Conservation (phyloP, 2,888 invertebrate genomes). For the Drosophila neotestacea region DNA sequence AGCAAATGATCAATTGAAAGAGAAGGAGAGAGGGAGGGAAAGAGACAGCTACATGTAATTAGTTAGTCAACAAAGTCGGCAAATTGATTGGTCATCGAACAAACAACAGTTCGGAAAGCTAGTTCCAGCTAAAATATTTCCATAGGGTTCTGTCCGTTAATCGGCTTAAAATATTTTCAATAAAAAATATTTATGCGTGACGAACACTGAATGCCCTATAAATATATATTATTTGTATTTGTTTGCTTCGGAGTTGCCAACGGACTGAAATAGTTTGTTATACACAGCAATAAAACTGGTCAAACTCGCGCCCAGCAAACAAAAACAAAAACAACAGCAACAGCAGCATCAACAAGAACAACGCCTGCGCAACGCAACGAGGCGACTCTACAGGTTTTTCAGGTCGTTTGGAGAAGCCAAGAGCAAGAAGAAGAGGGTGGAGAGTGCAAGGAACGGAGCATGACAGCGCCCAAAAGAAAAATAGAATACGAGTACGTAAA, state of each 20-base stretch:
- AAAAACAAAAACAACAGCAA: conserved; percentile 27
- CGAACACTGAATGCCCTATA: conserved; percentile 19
- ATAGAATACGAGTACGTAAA: conserved; percentile 49
- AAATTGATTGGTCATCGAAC: conserved; percentile 24
- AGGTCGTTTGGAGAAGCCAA: conserved; percentile 59
- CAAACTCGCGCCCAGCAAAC: conserved; percentile 66
- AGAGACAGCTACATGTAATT: too few species aligned
- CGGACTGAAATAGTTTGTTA: conserved; percentile 6
- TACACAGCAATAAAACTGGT: conserved; percentile 55
- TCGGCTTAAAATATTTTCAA: conserved; percentile 47
- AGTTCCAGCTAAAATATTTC: conserved; percentile 12
- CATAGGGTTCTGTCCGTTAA: conserved; percentile 30
- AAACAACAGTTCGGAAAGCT: conserved; percentile 4
- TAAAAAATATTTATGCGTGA: conserved; percentile 10
- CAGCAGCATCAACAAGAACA: conserved; percentile 36
- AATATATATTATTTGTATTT: neutral
- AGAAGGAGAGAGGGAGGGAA: conserved; percentile 5
- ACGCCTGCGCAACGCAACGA: conserved; percentile 68
- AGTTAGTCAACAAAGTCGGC: conserved; percentile 9
- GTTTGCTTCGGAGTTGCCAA: neutral
- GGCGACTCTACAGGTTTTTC: conserved; percentile 75
- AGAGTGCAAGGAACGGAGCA: conserved; percentile 56
- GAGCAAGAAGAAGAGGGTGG: neutral
- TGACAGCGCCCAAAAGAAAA: conserved; percentile 35
- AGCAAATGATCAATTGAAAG: neutral